phyloP scores from a whole-genome alignment of 2,113 vertebrate genomes.

The Varanus komodoensis region DNA sequence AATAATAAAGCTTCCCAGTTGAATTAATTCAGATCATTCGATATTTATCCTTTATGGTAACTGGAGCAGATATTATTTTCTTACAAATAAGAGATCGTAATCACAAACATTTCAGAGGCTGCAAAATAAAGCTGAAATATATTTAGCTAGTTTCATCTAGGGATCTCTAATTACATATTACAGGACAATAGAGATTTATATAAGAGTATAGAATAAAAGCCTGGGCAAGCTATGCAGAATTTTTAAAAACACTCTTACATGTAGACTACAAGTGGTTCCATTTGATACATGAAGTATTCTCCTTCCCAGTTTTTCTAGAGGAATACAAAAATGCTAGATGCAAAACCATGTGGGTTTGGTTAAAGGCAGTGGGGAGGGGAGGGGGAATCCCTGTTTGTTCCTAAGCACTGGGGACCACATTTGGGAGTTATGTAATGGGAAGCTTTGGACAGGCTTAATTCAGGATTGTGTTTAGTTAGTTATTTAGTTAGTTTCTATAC shows the following conservation, averaged over 20 bases:
- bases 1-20: background rate
- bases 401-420: background rate
- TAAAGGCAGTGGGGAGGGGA: background rate
- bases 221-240: background rate
- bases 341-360: background rate
- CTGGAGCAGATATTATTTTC: slow-evolving; percentile 39
- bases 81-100: background rate
- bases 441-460: background rate
- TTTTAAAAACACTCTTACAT: background rate
- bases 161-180: background rate
- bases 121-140: background rate
- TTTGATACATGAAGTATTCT: background rate
- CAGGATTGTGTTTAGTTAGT: too few relatives aligned
- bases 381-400: background rate
- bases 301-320: background rate
- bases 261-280: background rate
- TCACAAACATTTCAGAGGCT: slow-evolving; percentile 10
- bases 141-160: background rate
- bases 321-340: background rate
- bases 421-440: background rate
- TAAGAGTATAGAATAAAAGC: background rate
- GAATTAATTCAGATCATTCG: slow-evolving; percentile 3
- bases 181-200: background rate
- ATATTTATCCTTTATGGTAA: background rate
- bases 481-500: too few relatives aligned